phyloP scores from a whole-genome alignment of 2,797 vertebrate species.

The Lacerta viridis region DNA sequence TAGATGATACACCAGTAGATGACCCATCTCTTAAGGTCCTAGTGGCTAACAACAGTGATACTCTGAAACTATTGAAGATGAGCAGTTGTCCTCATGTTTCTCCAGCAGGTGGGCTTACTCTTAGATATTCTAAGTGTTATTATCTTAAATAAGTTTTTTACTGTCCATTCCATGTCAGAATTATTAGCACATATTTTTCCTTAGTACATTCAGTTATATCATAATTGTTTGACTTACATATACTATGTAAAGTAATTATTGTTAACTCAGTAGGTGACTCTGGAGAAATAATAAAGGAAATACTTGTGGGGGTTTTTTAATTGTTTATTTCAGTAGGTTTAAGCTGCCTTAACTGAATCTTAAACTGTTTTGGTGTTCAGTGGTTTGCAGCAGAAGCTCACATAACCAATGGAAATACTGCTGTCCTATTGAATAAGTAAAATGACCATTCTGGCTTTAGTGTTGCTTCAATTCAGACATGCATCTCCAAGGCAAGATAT shows the following conservation, averaged over 20 bases:
- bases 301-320: not conserved
- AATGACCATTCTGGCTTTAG: not conserved
- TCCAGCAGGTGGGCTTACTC: constrained; percentile 89
- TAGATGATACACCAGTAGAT: constrained; percentile 97
- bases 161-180: not conserved
- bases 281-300: not conserved
- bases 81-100: constrained; percentile 99
- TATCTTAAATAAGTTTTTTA: constrained; percentile 2
- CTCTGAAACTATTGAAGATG: constrained; percentile 96
- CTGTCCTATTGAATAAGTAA: not conserved
- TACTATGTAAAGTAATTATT: not conserved
- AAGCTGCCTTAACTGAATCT: not conserved
- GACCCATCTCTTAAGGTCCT: constrained; percentile 95
- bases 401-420: not conserved
- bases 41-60: constrained; percentile 98
- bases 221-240: not conserved
- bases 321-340: not conserved
- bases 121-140: not conserved
- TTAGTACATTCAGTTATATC: not conserved
- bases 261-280: not conserved
- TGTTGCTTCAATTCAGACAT: not conserved
- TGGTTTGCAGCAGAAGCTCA: not conserved
- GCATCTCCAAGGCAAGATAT: not conserved
- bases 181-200: not conserved
- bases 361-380: no score